A percentile compares a stretch with the other conserved stretches of the same genome.
phyloP scores from a whole-genome alignment of 2,113 vertebrate species.

The Condylura cristata region DNA sequence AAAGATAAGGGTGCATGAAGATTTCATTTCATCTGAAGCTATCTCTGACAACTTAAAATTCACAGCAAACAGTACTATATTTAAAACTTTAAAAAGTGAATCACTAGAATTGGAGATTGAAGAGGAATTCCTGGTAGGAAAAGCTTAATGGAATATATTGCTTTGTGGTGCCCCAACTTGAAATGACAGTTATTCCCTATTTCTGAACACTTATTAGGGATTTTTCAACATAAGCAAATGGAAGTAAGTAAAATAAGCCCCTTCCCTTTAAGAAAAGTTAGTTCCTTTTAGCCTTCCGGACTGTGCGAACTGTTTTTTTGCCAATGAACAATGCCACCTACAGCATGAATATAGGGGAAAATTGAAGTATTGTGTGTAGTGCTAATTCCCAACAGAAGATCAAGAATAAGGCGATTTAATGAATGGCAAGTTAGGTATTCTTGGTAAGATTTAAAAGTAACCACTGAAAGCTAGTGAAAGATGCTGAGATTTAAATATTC shows the following conservation, averaged over 20 bases:
- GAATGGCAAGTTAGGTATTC: slow-evolving; percentile 6
- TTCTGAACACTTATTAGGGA: slow-evolving; percentile 10
- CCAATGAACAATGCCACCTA: slow-evolving; percentile 38
- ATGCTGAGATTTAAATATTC: background rate
- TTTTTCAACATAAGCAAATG: background rate
- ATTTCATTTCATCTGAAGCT: background rate
- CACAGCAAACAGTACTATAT: background rate
- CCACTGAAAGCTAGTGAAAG: background rate
- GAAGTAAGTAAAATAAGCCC: background rate
- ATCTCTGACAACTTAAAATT: slow-evolving; percentile 32
- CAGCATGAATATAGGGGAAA: background rate
- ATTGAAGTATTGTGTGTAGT: background rate
- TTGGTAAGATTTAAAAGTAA: slow-evolving; percentile 48
- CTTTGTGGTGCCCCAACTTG: background rate
- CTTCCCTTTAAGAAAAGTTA: background rate
- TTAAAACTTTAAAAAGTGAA: slow-evolving; percentile 54
- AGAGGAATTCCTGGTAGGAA: background rate
- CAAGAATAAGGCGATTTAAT: background rate
- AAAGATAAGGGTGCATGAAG: background rate
- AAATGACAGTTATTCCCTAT: slow-evolving; percentile 1
- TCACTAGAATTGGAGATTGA: background rate
- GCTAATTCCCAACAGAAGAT: background rate
- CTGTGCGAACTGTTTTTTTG: background rate
- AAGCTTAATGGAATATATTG: background rate
- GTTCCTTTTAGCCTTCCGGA: background rate